A percentile compares a stretch with the other conserved stretches of the same genome.
Conservation (phyloP, 2,888 invertebrate species). For the Synanthedon vespiformis region DNA sequence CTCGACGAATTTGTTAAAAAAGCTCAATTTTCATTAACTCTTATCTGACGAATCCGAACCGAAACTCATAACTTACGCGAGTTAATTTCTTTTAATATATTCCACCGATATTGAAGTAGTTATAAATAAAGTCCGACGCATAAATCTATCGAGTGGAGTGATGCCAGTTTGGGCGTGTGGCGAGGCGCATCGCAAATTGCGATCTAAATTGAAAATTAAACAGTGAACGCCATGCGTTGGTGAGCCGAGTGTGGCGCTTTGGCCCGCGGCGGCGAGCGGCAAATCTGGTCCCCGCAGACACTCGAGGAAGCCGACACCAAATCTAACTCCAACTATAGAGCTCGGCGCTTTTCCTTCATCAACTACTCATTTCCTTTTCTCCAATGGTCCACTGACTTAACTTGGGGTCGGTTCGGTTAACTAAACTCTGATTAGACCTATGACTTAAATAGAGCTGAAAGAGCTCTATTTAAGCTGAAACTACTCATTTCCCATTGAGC, state of each 20-base stretch:
- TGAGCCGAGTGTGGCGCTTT: conserved; percentile 4
- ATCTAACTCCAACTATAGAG: too few species aligned
- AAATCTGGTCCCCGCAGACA: conserved; percentile 4
- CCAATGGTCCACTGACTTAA: too few species aligned
- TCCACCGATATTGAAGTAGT: conserved; percentile 30
- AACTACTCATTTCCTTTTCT: too few species aligned
- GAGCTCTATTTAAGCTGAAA: too few species aligned
- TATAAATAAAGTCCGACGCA: conserved; percentile 28
- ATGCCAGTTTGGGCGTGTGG: conserved; percentile 62
- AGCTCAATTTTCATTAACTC: conserved; percentile 56
- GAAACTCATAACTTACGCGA: conserved; percentile 49
- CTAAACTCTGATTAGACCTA: too few species aligned
- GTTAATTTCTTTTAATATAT: conserved; percentile 66
- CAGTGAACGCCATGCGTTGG: conserved; percentile 32
- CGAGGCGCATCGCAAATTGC: conserved; percentile 66
- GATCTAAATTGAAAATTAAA: conserved; percentile 73
- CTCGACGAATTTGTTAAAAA: conserved; percentile 56
- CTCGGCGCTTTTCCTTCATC: too few species aligned
- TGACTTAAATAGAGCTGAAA: too few species aligned
- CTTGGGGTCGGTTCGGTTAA: neutral
- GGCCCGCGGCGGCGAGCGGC: conserved; percentile 11
- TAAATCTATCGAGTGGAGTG: conserved; percentile 62
- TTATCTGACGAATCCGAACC: conserved; percentile 42
- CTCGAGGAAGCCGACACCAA: conserved; percentile 9
- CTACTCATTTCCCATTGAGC: too few species aligned